phyloP scores from a whole-genome alignment of 2,797 vertebrate genomes.

The Dicrostonyx torquatus region DNA sequence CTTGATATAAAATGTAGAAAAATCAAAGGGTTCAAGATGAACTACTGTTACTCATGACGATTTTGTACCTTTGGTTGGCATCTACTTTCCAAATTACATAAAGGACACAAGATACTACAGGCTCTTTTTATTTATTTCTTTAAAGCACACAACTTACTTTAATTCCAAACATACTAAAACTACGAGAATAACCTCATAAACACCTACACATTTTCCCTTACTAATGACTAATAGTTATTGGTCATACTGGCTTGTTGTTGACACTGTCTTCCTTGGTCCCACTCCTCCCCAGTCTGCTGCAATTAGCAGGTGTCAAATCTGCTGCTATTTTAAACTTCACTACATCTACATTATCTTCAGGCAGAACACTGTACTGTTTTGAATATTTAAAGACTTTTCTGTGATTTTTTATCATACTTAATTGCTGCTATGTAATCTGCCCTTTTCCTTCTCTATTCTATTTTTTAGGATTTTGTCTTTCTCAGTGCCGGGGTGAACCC shows the following conservation, averaged over 20 bases:
- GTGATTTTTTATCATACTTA: not conserved
- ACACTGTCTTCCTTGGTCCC: not conserved
- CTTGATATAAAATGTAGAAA: conserved; percentile 34
- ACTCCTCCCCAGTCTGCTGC: not conserved
- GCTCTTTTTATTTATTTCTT: not conserved
- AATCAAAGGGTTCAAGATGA: not conserved
- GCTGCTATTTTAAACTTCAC: not conserved
- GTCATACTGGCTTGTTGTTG: not conserved
- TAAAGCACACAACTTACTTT: not conserved
- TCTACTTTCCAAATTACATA: conserved; percentile 20
- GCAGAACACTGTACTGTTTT: not conserved
- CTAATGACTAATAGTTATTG: not conserved
- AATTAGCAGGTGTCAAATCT: not conserved
- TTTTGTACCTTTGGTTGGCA: conserved; percentile 1
- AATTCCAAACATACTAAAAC: not conserved
- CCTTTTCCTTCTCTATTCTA: not conserved
- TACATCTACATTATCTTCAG: not conserved
- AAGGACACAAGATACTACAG: not conserved
- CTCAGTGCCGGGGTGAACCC: not conserved
- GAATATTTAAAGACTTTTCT: not conserved
- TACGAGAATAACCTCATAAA: not conserved
- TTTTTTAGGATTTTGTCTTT: not conserved
- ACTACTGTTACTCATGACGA: not conserved
- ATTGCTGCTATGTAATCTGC: not conserved
- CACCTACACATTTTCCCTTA: not conserved